Percentiles rank a stretch among this genome's conserved stretches.
phyloP scores from a whole-genome alignment of 2,797 vertebrate genomes.

The Molossus molossus region DNA sequence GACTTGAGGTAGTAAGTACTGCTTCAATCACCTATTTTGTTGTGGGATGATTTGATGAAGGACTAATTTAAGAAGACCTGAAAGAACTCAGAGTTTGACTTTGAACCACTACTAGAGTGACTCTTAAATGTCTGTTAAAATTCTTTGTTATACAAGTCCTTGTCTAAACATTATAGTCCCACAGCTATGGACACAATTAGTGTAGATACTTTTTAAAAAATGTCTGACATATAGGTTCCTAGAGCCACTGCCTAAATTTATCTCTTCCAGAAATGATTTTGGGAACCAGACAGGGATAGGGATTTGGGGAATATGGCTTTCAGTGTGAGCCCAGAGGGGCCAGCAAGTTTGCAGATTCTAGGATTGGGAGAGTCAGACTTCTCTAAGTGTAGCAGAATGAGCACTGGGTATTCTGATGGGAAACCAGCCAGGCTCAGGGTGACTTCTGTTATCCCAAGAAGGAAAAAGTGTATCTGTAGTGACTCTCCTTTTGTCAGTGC shows the following conservation, averaged over 20 bases:
- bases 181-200: background rate
- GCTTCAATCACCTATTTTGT: background rate
- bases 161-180: no score
- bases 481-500: background rate
- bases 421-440: background rate
- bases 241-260: background rate
- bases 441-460: background rate
- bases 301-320: background rate
- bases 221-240: background rate
- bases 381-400: background rate
- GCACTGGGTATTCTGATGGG: background rate
- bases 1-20: background rate
- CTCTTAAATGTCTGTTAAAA: background rate
- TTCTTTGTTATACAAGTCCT: background rate
- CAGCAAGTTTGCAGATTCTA: background rate
- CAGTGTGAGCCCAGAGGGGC: background rate
- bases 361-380: background rate
- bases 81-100: background rate
- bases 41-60: background rate
- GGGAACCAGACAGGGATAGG: background rate
- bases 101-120: background rate
- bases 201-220: background rate
- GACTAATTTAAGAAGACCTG: background rate
- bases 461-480: background rate
- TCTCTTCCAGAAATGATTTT: slow-evolving; percentile 10